Percentiles rank a stretch among this genome's conserved stretches.
Conservation (phyloP, 2,113 vertebrate species). For the Hipposideros armiger region DNA sequence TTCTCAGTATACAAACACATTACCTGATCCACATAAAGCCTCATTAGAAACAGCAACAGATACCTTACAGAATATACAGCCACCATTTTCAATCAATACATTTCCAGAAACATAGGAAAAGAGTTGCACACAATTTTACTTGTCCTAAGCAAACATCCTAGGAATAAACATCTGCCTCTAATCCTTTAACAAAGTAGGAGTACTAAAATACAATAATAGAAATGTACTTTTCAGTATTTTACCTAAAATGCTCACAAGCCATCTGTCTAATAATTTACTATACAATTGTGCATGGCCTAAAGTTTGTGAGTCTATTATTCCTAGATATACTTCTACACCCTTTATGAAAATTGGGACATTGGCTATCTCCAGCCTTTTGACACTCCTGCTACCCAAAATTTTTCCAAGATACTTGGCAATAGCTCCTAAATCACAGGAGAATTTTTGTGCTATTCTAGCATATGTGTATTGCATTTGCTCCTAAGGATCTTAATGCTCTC, state of each 20-base stretch:
- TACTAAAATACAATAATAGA: slow-evolving; percentile 45
- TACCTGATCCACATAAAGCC: neutral
- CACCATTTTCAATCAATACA: neutral
- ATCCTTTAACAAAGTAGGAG: neutral
- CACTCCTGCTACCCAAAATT: neutral
- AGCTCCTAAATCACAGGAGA: slow-evolving; percentile 22
- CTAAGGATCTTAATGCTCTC: neutral
- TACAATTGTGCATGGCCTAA: neutral
- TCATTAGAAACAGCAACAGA: neutral
- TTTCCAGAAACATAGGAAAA: neutral
- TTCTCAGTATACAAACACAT: slow-evolving; percentile 40
- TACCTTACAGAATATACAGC: neutral
- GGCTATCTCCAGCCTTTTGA: slow-evolving; percentile 21
- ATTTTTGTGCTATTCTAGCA: neutral
- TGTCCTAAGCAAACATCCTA: slow-evolving; percentile 45
- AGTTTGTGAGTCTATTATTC: slow-evolving; percentile 34
- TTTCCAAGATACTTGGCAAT: neutral
- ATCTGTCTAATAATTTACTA: slow-evolving; percentile 61
- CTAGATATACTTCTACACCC: neutral
- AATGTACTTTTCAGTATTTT: slow-evolving; percentile 3
- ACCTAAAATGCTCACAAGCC: slow-evolving; percentile 36
- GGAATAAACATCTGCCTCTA: slow-evolving; percentile 19
- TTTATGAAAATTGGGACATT: neutral
- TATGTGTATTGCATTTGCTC: slow-evolving; percentile 49
- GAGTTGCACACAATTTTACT: slow-evolving; percentile 44